Conservation (phyloP, 2,113 vertebrate genomes). For the Sarotherodon lohbergeri region DNA sequence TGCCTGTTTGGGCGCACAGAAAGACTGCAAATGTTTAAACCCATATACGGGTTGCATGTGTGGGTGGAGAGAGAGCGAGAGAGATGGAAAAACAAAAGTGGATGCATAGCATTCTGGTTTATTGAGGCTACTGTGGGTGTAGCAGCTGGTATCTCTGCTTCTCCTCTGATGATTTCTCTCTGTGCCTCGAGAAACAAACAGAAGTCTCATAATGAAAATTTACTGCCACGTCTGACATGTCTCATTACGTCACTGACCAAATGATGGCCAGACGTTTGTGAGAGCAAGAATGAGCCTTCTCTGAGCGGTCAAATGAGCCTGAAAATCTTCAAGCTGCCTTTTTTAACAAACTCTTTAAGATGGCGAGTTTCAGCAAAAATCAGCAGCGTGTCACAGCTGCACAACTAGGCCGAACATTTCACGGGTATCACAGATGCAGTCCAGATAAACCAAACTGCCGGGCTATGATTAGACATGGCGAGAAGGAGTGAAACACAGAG, state of each 20-base stretch:
- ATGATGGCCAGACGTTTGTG: background rate
- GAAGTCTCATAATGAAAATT: background rate
- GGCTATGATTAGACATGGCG: constrained; percentile 25
- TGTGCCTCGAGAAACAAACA: background rate
- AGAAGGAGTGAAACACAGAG: background rate
- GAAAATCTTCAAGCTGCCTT: background rate
- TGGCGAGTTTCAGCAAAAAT: background rate
- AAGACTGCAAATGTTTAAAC: background rate
- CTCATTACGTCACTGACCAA: background rate
- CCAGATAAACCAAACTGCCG: constrained; percentile 13
- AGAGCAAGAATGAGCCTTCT: background rate
- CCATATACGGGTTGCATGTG: background rate
- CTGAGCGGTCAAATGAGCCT: background rate
- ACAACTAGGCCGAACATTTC: constrained; percentile 39
- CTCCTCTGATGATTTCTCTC: background rate
- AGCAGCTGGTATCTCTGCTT: background rate
- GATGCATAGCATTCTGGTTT: background rate
- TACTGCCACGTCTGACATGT: background rate
- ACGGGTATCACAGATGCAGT: constrained; percentile 26
- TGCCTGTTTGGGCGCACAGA: background rate
- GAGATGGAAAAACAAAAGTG: background rate
- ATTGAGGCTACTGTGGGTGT: background rate
- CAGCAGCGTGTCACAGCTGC: background rate
- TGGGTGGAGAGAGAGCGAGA: constrained; percentile 2
- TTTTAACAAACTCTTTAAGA: background rate